Conservation (phyloP, 2,797 vertebrate species). For the Cephalopachus bancanus region DNA sequence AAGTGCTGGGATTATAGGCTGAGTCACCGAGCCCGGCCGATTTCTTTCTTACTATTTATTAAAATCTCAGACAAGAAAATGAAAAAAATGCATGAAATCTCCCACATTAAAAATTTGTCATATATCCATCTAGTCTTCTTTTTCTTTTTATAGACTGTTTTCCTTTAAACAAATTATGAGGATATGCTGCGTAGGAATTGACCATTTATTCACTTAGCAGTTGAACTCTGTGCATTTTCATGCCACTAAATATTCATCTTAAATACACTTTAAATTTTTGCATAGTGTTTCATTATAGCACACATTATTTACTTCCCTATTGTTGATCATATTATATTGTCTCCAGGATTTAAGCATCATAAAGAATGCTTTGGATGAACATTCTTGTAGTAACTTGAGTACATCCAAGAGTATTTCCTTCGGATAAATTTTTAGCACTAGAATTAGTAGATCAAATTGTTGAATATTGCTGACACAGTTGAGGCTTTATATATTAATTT, state of each 20-base stretch:
- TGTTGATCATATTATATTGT: not conserved
- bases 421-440: not conserved
- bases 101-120: not conserved
- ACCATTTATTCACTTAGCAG: not conserved
- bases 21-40: no score
- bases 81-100: not conserved
- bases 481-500: not conserved
- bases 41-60: not conserved
- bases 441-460: conserved; percentile 1
- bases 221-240: conserved; percentile 11
- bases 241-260: conserved; percentile 5
- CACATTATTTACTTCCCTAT: not conserved
- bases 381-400: not conserved
- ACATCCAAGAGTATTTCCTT: conserved; percentile 24
- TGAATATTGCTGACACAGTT: not conserved
- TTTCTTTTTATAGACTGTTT: conserved; percentile 3
- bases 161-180: not conserved
- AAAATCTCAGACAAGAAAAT: not conserved
- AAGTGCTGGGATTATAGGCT: no score
- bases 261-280: not conserved
- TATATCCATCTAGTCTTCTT: not conserved
- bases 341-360: conserved; percentile 3
- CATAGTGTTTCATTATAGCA: not conserved
- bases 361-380: conserved; percentile 8
- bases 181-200: not conserved